Conservation (phyloP, 2,113 vertebrate species). For the Nanorana parkeri region DNA sequence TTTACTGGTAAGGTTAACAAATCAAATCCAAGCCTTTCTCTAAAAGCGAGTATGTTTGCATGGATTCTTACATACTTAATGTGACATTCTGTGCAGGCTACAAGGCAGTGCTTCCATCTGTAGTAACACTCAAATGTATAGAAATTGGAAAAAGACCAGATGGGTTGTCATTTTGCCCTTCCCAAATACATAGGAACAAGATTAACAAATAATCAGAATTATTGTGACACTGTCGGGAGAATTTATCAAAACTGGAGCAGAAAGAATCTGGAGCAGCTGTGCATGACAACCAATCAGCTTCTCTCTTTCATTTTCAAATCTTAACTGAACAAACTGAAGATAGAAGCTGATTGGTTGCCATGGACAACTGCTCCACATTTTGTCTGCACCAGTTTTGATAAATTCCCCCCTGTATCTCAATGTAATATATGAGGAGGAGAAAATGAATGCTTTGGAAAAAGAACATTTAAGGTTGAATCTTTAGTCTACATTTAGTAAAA, state of each 20-base stretch:
- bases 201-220: slow-evolving; percentile 1
- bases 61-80: neutral
- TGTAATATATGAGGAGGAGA: neutral
- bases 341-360: too few species aligned
- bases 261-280: too few species aligned
- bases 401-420: too few species aligned
- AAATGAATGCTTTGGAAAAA: neutral
- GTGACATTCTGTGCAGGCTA: neutral
- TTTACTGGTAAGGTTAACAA: neutral
- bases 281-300: too few species aligned
- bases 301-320: too few species aligned
- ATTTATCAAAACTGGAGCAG: too few species aligned
- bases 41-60: neutral
- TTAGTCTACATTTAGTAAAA: neutral
- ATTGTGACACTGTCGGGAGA: neutral
- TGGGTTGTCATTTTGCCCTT: neutral
- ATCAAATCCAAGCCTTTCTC: neutral
- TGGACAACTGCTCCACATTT: too few species aligned
- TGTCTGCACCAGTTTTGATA: too few species aligned
- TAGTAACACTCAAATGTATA: neutral
- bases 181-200: neutral
- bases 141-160: neutral
- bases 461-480: neutral
- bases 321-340: too few species aligned
- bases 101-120: neutral